phyloP scores from a whole-genome alignment of 2,113 vertebrate species.

The Dromaius novaehollandiae region DNA sequence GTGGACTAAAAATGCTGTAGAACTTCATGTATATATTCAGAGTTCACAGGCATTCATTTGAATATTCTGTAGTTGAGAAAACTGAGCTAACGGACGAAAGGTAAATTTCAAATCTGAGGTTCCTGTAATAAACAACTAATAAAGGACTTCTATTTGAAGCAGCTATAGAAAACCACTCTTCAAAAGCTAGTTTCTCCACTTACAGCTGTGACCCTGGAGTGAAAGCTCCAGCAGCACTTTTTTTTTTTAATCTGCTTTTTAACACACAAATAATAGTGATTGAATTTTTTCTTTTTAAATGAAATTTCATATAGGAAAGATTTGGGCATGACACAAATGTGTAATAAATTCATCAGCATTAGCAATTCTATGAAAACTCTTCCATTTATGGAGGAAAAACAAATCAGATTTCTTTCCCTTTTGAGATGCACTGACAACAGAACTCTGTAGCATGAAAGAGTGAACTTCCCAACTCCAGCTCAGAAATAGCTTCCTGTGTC shows the following conservation, averaged over 20 bases:
- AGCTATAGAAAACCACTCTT: conserved; percentile 1
- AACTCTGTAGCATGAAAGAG: background rate
- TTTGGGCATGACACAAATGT: background rate
- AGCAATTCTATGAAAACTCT: background rate
- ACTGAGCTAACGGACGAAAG: background rate
- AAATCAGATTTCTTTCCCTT: background rate
- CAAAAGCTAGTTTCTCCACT: conserved; percentile 2
- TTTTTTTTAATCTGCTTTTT: background rate
- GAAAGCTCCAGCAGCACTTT: background rate
- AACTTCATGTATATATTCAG: background rate
- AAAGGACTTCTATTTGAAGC: conserved; percentile 3
- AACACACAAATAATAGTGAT: background rate
- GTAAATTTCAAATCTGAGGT: background rate
- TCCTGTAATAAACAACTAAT: background rate
- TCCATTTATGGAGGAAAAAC: background rate
- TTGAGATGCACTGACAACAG: background rate
- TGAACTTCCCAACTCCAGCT: background rate
- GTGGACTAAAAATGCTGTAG: background rate
- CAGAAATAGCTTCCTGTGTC: background rate
- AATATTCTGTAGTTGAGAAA: conserved; percentile 5
- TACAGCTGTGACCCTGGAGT: background rate
- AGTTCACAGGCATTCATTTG: background rate
- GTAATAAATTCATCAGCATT: background rate
- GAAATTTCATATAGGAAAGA: background rate
- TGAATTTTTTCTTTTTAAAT: background rate